Base-by-base conservation (phyloP, 2,888 invertebrate genomes). In the Eristalis intricaria region DNA sequence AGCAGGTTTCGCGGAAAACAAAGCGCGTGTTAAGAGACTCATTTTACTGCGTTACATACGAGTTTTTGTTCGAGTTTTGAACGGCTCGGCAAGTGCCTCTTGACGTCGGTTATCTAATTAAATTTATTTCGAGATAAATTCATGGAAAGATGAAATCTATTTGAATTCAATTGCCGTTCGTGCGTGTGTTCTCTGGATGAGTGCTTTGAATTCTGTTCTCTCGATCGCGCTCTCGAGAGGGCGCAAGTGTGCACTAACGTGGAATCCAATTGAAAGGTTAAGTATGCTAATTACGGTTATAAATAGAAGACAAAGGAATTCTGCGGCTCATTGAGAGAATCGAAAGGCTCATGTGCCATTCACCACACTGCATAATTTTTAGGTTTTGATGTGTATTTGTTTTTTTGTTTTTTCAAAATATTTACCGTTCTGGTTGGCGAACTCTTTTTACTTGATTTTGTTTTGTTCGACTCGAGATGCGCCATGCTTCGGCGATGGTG, bases 71-170 rank as follows among this genome's bases (percentile, higher is more conserved):
- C 43, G 50, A 19, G 19, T n/a, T 4, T 13, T 43, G 4, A 43
- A 43, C 26, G 60, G 10, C 23, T 60, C 26, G 26, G 15, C 26
- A 15, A 29, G 60, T 26, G 60, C 60, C 70, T 23, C 58, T 71
- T 61, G n/a, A 23, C 5, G 60, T 71, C 56, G 70, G 60, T n/a
- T 70, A 70, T 70, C 61, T 71, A 71, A 71, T 61, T 71, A 29
- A 40, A 61, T 40, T 26, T 40, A 60, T n/a, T 71, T 61, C 23
- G 23, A 71, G 60, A 60, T 71, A 71, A n/a, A 40, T 29, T 63
- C 61, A 22, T 15, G 10, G 29, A 26, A 43, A 60, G 66, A 66
- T 22, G 22, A 66, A 40, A 19, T 43, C 66, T 19, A 68, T 68
- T 65, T 4, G 35, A 35, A 64, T 73, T 73, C 32, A 35, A 50